Evolutionary conservation across 2,797 vertebrate genomes (phyloP).

Genomic region (Emys orbicularis): DNA sequence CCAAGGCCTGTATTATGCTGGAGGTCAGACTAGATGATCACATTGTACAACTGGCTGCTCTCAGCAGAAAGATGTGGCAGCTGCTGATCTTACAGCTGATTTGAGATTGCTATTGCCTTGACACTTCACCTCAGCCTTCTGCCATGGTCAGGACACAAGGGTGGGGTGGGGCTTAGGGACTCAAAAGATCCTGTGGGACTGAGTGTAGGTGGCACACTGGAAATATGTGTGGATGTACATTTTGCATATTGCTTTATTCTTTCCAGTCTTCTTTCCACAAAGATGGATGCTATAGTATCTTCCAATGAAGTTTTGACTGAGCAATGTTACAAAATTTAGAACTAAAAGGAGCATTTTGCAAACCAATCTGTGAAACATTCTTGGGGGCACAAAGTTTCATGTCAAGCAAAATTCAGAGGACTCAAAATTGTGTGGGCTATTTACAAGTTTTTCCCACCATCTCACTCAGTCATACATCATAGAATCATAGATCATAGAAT

Average conservation of each 20-base stretch:
- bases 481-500: too few relatives aligned
- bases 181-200: background rate
- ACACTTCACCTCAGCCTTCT: background rate
- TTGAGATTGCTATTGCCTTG: background rate
- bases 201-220: background rate
- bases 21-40: background rate
- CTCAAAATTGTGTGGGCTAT: background rate
- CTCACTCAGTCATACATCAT: background rate
- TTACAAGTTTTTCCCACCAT: background rate
- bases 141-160: background rate
- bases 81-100: background rate
- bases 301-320: background rate
- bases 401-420: background rate
- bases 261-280: background rate
- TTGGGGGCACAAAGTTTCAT: background rate
- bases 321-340: background rate
- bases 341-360: background rate
- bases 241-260: background rate
- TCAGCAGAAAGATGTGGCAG: background rate
- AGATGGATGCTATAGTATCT: too few relatives aligned
- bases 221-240: background rate
- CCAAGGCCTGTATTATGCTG: background rate
- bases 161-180: background rate
- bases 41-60: background rate
- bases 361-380: background rate